Evolutionary conservation across 2,888 invertebrate species (phyloP), one percentile per base, ranked within the genome.

Genomic region (Copidosoma aretas): DNA sequence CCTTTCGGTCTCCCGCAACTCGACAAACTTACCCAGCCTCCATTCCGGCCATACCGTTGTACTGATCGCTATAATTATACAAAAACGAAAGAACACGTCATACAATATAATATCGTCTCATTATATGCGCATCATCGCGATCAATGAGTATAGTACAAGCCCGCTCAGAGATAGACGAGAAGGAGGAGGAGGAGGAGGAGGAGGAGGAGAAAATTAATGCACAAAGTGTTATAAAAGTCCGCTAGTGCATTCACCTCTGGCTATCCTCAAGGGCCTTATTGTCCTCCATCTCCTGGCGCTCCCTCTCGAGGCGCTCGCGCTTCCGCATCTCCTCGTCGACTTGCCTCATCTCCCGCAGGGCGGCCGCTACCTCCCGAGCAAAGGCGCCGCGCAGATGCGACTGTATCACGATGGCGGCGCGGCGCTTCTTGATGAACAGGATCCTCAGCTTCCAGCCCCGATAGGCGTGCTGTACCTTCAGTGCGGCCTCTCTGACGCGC

Each of bases 281-380:
- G 78, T 86, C 84, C 69, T 84, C 83, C 79, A 83, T 82, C n/a
- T 87, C 87, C 77, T 87, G 86, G 62, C 88, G 87, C 79, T 93
- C 92, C 75, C 91, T 91, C 75, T 92, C 91, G 61, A 91, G 81
- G 74, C 87, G 88, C 78, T 93, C 93, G 19, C 93, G 86, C 75
- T 93, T 90, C 71, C 91, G 88, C 89, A 94, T 93, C 86, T 94
- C 93, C 79, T 93, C 91, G 82, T 94, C 93, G 67, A 94, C 93
- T 25, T 93, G 85, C 74, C 90, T 87, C 93, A 95, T 95, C 86
- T 95, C 95, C 10, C 94, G 84, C 71, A 96, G 83, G 0, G 95
- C 95, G 1, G 92, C 88, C 0, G 95, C 95, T 10, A 92, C 94
- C 85, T 95, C 95, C 72, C 96, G 86, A 0, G 95, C 96, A 85